phyloP scores from a whole-genome alignment of 2,797 vertebrate genomes.

The Megaceryle alcyon region DNA sequence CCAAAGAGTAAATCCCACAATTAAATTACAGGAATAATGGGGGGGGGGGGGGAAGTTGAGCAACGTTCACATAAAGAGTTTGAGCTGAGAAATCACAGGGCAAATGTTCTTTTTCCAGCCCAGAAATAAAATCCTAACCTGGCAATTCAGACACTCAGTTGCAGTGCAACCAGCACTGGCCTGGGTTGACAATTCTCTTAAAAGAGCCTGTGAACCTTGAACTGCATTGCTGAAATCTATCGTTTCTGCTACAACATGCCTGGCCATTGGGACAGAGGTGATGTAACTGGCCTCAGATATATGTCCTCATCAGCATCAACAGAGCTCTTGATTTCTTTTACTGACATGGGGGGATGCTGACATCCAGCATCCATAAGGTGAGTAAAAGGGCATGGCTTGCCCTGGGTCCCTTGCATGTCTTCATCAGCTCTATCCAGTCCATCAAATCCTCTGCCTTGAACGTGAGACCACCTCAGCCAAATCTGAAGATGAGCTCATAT shows the following conservation, averaged over 20 bases:
- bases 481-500: neutral
- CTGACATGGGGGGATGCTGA: neutral
- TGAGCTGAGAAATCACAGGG: neutral
- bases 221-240: neutral
- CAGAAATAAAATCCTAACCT: neutral
- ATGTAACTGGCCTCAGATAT: neutral
- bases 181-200: neutral
- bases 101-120: neutral
- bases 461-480: neutral
- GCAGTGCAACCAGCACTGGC: neutral
- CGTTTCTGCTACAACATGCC: neutral
- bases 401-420: neutral
- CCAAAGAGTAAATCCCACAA: neutral
- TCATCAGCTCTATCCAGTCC: neutral
- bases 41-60: neutral
- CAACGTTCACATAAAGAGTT: neutral
- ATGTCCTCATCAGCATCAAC: accelerated
- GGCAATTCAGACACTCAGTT: neutral
- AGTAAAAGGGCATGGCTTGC: neutral
- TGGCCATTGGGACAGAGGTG: neutral
- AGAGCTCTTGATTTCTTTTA: neutral
- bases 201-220: neutral
- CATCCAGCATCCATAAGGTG: neutral
- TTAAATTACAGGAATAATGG: neutral
- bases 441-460: neutral